These are phyloP conservation scores for Trichechus manatus DNA, from an alignment of 2,113 vertebrate species.

Conservation along the genomic window DNA sequence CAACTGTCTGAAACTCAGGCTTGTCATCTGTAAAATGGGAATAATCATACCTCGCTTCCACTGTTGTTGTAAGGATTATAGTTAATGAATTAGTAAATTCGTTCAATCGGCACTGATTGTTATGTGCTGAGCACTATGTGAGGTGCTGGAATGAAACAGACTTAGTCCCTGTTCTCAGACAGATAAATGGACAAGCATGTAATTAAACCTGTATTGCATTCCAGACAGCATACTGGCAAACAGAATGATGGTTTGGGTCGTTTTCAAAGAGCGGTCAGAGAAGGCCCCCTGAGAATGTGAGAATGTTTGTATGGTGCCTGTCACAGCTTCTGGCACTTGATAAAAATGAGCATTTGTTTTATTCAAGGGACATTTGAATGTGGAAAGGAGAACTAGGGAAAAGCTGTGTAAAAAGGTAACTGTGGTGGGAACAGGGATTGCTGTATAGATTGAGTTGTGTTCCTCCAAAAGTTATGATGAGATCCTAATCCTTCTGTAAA, in stretches of 20 bases:
- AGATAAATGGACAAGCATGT: not conserved
- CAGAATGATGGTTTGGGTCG: no score
- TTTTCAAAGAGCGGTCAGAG: not conserved
- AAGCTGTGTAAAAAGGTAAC: not conserved
- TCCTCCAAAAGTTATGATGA: not conserved
- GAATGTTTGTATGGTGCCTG: not conserved
- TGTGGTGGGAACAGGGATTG: rapidly evolving
- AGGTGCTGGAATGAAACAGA: not conserved
- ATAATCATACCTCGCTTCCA: not conserved
- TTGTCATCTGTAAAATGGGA: not conserved
- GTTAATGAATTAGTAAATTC: not conserved
- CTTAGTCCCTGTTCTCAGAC: no score
- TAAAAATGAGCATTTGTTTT: not conserved
- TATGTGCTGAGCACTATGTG: not conserved
- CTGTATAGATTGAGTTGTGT: not conserved
- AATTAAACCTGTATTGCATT: not conserved
- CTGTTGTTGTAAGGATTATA: rapidly evolving
- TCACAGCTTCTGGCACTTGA: not conserved
- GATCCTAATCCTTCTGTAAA: not conserved
- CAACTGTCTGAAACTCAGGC: not conserved
- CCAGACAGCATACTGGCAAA: not conserved
- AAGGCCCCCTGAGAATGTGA: not conserved
- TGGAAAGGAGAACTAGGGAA: not conserved
- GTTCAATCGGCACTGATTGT: not conserved
- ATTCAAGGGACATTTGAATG: not conserved